Evolutionary conservation across 2,797 vertebrate species (phyloP).

Genomic region (Simalia tracyae): DNA sequence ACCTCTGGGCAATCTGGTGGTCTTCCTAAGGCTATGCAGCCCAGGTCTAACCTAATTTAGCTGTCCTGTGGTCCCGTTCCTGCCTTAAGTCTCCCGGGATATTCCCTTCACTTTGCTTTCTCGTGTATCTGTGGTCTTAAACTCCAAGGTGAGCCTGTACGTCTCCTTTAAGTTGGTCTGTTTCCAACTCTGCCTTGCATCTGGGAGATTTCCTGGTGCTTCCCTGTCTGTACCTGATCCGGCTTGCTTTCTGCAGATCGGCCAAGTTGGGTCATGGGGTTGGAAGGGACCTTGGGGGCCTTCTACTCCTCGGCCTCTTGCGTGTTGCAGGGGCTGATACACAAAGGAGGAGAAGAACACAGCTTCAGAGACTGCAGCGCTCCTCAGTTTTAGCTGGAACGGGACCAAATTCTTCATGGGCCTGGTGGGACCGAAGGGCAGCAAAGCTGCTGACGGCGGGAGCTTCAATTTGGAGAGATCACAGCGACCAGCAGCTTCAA

Average conservation of each 20-base stretch:
- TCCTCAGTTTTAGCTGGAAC: conserved; percentile 32
- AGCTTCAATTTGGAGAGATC: background rate
- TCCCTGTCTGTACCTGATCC: background rate
- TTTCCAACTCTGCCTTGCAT: background rate
- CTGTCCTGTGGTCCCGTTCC: background rate
- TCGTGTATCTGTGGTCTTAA: background rate
- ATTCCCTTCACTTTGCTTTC: background rate
- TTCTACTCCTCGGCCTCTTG: background rate
- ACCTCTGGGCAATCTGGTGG: background rate
- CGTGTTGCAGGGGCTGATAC: background rate
- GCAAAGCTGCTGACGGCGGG: background rate
- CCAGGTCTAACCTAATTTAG: background rate
- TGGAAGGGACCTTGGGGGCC: no score
- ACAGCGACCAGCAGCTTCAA: conserved; percentile 33
- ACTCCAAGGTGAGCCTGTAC: background rate
- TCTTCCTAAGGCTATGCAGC: background rate
- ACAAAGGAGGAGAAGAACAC: conserved; percentile 1
- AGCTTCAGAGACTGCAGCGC: background rate
- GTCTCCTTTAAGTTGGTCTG: no score
- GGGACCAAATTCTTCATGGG: conserved; percentile 22
- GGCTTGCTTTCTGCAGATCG: background rate
- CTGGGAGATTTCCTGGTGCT: background rate
- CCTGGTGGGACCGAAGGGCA: background rate
- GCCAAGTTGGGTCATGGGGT: background rate
- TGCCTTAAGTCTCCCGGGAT: background rate